phyloP scores from a whole-genome alignment of 2,113 vertebrate genomes.

The Cololabis saira region DNA sequence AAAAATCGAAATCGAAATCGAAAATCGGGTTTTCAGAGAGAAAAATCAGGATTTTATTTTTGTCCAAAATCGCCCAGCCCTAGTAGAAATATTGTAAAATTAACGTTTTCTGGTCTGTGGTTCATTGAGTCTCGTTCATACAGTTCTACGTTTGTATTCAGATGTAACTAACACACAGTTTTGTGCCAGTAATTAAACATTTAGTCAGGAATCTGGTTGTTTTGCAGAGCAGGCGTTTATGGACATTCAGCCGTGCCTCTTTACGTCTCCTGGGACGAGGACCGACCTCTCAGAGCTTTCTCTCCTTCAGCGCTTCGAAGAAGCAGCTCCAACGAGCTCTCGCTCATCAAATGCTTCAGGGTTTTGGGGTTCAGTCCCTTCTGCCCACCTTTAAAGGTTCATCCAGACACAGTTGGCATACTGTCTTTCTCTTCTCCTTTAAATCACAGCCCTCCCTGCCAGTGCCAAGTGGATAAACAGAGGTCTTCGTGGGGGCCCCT shows the following conservation, averaged over 20 bases:
- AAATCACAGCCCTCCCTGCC: slow-evolving; percentile 28
- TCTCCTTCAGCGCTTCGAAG: slow-evolving; percentile 15
- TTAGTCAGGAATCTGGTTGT: too few relatives aligned
- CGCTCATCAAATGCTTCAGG: slow-evolving; percentile 17
- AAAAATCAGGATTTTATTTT: too few relatives aligned
- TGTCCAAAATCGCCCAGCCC: too few relatives aligned
- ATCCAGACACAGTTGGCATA: slow-evolving; percentile 14
- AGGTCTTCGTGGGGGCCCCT: slow-evolving; percentile 37
- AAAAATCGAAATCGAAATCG: too few relatives aligned
- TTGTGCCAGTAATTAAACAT: too few relatives aligned
- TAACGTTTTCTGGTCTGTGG: too few relatives aligned
- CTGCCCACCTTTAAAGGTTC: slow-evolving; percentile 33
- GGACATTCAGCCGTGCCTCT: slow-evolving; percentile 1
- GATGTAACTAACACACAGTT: too few relatives aligned
- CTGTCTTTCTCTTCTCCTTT: slow-evolving; percentile 21
- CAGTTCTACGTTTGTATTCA: too few relatives aligned
- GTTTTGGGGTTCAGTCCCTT: slow-evolving; percentile 13
- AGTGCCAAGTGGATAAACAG: slow-evolving; percentile 41
- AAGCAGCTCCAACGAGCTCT: slow-evolving; percentile 28
- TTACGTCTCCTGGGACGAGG: slow-evolving; percentile 8
- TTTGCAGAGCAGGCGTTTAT: not conserved
- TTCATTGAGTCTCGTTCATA: too few relatives aligned
- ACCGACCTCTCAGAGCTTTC: slow-evolving; percentile 22
- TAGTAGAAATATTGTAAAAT: too few relatives aligned
- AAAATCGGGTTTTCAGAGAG: too few relatives aligned